Evolutionary conservation across 2,797 vertebrate species (phyloP), one percentile per base, ranked within the genome.

Genomic region (Amblyraja radiata): DNA sequence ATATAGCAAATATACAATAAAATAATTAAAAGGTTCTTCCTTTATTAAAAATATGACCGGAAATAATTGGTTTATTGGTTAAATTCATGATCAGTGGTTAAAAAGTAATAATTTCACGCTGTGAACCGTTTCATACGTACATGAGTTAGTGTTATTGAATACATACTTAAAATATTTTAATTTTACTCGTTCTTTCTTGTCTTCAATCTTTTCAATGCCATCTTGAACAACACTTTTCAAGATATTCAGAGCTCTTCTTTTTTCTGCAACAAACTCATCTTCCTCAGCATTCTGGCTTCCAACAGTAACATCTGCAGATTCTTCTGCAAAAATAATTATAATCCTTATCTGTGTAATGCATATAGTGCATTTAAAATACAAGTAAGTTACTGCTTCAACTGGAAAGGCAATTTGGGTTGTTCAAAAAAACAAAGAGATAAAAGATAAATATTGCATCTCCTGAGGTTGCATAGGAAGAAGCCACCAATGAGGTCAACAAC

Each of bases 101-200:
- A 16, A 88, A 88, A 68, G 65, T 68, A 88, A 88, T 68, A 16
- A 88, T 88, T 65, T 88, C 32, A 36, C 9, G 54, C n/a, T 21
- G 84, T 88, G 14, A 65, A n/a, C 7, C 36, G n/a, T 18, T 88
- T 32, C 32, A 36, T 2, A 68, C 0, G 23, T 61, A 84, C 54
- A 58, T 28, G n/a, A 84, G 61, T 61, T 58, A 84, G 0, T 25
- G 65, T 88, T 10, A 68, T 63, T 68, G 21, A 93, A 39, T 63
- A 83, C 18, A 39, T 96, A 98, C 99, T 97, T 99, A 96, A 99
- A 99, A 93, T 96, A 97, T 94, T 97, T 98, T 76, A 95, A 93
- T 95, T 96, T 97, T 71, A 21, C 32, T 0, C 95, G 46, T 21
- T 93, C 94, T 96, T 97, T 97, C 94, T 83, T 96, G 93, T 93